Conservation (phyloP, 53 echinoderm and acorn worm species). For the Crossaster papposus region DNA sequence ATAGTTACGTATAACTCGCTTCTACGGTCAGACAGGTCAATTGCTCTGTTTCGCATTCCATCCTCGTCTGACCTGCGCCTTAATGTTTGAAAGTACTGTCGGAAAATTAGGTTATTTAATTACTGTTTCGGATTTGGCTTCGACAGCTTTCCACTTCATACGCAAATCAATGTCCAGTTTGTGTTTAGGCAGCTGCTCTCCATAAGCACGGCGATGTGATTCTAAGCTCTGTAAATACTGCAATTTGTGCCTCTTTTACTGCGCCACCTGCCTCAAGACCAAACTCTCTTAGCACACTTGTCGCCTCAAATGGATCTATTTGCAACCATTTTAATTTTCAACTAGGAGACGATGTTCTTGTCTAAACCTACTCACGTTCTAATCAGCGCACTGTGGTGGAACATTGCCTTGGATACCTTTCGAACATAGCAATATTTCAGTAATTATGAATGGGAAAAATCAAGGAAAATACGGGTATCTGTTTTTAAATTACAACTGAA, state of each 20-base stretch:
- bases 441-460: no score
- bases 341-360: background rate
- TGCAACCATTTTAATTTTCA: background rate
- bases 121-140: conserved; percentile 3
- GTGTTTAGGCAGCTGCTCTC: conserved; percentile 32
- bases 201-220: conserved; percentile 15
- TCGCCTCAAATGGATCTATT: background rate
- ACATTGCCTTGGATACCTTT: background rate
- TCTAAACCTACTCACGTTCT: background rate
- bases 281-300: background rate
- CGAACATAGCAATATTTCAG: no score
- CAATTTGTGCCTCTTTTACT: background rate
- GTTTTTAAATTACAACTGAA: no score
- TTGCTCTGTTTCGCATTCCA: background rate
- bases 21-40: no score
- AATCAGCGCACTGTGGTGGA: background rate
- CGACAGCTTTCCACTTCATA: background rate
- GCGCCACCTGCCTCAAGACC: background rate
- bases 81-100: background rate
- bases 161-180: conserved; percentile 14
- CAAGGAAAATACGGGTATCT: no score
- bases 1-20: no score
- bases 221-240: conserved; percentile 22
- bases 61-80: background rate
- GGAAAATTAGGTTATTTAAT: conserved; percentile 14